Evolutionary conservation across 2,888 invertebrate genomes (phyloP), one percentile per base, ranked within the genome.

Genomic region (Lochmaea capreae): DNA sequence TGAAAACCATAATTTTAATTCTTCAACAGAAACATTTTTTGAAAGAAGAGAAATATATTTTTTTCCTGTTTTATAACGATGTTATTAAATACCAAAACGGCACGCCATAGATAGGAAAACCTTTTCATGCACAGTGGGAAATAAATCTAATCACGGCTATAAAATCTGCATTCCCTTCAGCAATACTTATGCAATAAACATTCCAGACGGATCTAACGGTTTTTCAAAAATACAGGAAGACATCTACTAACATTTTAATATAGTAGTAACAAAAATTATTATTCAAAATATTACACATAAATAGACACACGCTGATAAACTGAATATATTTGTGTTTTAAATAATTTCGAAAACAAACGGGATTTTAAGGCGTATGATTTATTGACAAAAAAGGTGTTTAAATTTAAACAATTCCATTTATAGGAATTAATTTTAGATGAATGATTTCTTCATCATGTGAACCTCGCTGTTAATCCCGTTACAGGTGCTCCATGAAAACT

Each of bases 371-470:
- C 12, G n/a, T 14, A 65, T 65, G 46, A 65, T 65, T 49, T 49
- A 65, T 65, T n/a, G 5, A 6, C 5, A 14, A 65, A 18, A 16
- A 65, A 54, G 49, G 54, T 42, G 42, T 39, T 18, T 11, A 12
- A 49, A 54, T 57, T 49, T 57, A 33, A 66, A 66, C 39, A 66
- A 66, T 66, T 65, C 54, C 54, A 65, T 65, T 65, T 39, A 57
- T 54, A 52, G 33, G 18, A 39, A 39, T 39, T 57, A 22, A 66
- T 42, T 57, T 11, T 14, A 39, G 66, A 66, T 66, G 14, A 65
- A 49, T 70, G 65, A 70, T 65, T 46, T 65, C 70, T 65, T 58
- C 43, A 72, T 72, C 66, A 46, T 12, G 16, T 11, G 18, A 54
- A 54, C 18, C 10, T n/a, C 8, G 46, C 43, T 9, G 39, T 58